Percentiles rank a stretch among this genome's conserved stretches.
Evolutionary conservation across 1,140 invertebrate genomes (phyloP).

Genomic region (Bacillus rossius): DNA sequence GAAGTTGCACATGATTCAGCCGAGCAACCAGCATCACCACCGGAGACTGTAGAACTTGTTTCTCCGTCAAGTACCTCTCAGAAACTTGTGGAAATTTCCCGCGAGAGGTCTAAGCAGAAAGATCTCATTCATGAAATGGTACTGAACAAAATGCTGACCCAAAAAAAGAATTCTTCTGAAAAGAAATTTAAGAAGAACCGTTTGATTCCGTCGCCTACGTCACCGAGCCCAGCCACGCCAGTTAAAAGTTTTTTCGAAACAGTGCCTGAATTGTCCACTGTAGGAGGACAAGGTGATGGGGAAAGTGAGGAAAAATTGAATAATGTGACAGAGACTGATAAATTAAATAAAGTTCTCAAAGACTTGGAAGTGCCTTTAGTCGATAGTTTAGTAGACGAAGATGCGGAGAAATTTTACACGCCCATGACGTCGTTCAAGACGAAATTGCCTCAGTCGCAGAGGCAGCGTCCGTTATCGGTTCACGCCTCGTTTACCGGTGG

Average conservation of each 20-base stretch:
- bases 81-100: slow-evolving; percentile 58
- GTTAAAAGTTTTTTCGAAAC: no score
- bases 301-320: no score
- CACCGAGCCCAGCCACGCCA: no score
- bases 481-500: slow-evolving; percentile 17
- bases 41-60: neutral
- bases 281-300: no score
- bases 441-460: neutral
- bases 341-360: slow-evolving; percentile 10
- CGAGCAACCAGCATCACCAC: neutral
- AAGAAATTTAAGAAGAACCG: slow-evolving; percentile 43
- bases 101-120: slow-evolving; percentile 61
- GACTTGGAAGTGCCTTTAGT: slow-evolving; percentile 23
- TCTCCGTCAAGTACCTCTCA: slow-evolving; percentile 37
- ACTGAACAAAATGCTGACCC: slow-evolving; percentile 66
- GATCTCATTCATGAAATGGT: slow-evolving; percentile 68
- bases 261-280: no score
- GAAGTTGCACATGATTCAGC: neutral
- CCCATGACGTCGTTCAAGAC: slow-evolving; percentile 24
- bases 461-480: slow-evolving; percentile 22
- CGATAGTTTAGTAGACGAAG: slow-evolving; percentile 16
- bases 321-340: neutral
- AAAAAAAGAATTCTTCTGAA: slow-evolving; percentile 57
- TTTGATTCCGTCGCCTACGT: no score
- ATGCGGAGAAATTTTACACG: slow-evolving; percentile 16